A percentile compares a stretch with the other conserved stretches of the same genome.
Evolutionary conservation across 2,888 invertebrate genomes (phyloP).

Genomic region (Lasioglossum pauxillum): DNA sequence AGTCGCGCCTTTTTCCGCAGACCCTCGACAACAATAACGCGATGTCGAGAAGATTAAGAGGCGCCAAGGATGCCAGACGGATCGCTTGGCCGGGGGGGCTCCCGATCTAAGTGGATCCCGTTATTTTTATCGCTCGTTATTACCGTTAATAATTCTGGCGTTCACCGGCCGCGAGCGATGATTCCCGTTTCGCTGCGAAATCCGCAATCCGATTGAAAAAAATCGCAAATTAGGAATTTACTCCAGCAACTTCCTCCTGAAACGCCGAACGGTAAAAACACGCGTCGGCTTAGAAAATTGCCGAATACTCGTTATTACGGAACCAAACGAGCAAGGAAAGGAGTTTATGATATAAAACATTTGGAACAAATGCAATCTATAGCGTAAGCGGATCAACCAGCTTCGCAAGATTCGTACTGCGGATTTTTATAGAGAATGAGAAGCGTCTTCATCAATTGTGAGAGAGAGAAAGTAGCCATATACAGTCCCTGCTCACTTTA

Average conservation of each 20-base stretch:
- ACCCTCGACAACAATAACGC: neutral
- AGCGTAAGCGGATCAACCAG: no score
- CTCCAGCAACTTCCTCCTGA: neutral
- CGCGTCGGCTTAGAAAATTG: neutral
- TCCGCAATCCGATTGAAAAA: conserved; percentile 15
- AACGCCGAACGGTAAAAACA: neutral
- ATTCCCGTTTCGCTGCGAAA: conserved; percentile 14
- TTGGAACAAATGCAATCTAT: no score
- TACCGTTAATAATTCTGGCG: conserved; percentile 12
- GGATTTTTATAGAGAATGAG: no score
- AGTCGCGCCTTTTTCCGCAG: neutral
- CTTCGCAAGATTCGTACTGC: no score
- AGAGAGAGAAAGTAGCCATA: no score
- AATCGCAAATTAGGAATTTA: neutral
- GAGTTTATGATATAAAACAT: no score
- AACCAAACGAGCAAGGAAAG: no score
- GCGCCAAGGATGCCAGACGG: neutral
- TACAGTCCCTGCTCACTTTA: no score
- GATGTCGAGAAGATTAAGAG: neutral
- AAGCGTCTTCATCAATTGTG: no score
- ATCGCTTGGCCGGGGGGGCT: neutral
- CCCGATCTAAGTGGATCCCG: neutral
- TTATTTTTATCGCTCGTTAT: conserved; percentile 25
- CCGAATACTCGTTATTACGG: neutral
- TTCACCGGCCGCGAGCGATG: conserved; percentile 1